These are phyloP conservation scores for Rotaria macrura DNA, from an alignment of 2,888 invertebrate species.

Conservation along the genomic window DNA sequence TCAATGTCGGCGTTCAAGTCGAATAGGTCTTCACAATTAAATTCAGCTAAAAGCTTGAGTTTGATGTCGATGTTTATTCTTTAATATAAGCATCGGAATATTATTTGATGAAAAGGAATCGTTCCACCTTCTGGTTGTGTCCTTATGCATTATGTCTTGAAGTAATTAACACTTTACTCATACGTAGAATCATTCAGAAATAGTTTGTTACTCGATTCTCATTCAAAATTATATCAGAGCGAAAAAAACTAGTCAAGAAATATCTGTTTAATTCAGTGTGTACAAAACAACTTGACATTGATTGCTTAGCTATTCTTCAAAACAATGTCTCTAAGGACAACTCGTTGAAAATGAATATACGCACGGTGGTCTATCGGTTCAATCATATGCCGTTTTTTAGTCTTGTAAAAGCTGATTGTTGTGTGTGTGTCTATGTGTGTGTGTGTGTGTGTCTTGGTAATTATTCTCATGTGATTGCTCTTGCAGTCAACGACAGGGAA, in stretches of 20 bases:
- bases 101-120: too few relatives aligned
- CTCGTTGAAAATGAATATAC: neutral
- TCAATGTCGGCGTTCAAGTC: too few relatives aligned
- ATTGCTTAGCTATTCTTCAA: neutral
- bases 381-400: conserved; percentile 14
- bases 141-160: too few relatives aligned
- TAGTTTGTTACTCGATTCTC: too few relatives aligned
- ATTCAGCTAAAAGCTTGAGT: too few relatives aligned
- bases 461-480: conserved; percentile 2
- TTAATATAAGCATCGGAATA: too few relatives aligned
- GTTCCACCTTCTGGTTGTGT: too few relatives aligned
- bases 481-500: neutral
- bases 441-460: neutral
- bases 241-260: neutral
- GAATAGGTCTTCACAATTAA: too few relatives aligned
- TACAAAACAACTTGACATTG: neutral
- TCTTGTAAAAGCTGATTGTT: neutral
- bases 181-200: too few relatives aligned
- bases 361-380: neutral
- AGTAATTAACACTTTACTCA: too few relatives aligned
- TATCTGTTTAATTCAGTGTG: neutral
- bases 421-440: neutral
- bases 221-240: too few relatives aligned
- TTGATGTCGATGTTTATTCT: too few relatives aligned
- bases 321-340: neutral